phyloP scores from a whole-genome alignment of 1,140 invertebrate genomes.

The Ptiloglossa arizonensis region DNA sequence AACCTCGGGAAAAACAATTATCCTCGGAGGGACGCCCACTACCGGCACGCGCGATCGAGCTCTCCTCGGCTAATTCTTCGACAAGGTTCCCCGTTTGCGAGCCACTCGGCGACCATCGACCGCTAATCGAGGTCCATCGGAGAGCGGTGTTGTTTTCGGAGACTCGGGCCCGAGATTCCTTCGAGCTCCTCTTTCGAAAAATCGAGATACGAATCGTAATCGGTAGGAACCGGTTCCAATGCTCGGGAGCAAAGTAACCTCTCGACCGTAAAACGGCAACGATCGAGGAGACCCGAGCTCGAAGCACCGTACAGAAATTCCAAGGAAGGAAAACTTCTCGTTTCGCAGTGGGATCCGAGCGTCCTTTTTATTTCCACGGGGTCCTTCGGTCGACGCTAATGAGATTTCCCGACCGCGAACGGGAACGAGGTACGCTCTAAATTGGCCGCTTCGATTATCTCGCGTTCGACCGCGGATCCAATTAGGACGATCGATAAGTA shows the following conservation, averaged over 20 bases:
- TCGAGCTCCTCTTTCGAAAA: too few relatives aligned
- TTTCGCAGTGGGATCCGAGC: background rate
- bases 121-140: conserved; percentile 16
- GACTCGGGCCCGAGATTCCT: background rate
- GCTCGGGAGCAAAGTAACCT: too few relatives aligned
- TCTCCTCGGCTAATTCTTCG: too few relatives aligned
- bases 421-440: background rate
- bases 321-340: conserved; percentile 13
- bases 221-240: too few relatives aligned
- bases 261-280: background rate
- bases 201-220: too few relatives aligned
- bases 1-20: conserved; percentile 52
- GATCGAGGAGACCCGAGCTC: background rate
- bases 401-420: conserved; percentile 35
- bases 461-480: conserved; percentile 21
- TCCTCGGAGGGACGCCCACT: background rate
- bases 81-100: too few relatives aligned
- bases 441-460: conserved; percentile 53
- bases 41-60: too few relatives aligned
- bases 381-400: conserved; percentile 28
- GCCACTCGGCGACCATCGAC: conserved; percentile 23
- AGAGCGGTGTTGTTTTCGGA: too few relatives aligned
- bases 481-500: conserved; percentile 40
- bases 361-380: conserved; percentile 3
- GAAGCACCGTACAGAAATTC: background rate